Base-by-base conservation (phyloP, 2,797 vertebrate species). In the Coregonus ussuriensis region DNA sequence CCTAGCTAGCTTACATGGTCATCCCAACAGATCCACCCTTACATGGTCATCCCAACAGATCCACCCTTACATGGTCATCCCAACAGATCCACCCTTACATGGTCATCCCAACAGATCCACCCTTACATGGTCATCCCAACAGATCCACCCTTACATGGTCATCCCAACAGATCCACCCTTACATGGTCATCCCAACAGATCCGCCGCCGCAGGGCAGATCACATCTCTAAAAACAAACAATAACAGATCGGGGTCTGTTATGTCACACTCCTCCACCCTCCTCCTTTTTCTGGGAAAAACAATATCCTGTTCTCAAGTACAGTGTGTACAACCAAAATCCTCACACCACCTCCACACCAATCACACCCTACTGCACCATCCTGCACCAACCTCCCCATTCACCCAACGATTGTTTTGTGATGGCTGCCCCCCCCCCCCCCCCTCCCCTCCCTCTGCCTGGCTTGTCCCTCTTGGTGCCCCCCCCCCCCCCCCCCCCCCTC, bases 221-320 rank as follows among this genome's bases (percentile, higher is more conserved):
- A 29, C 31, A 15, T 62, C 18, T 52, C 14, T 62, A 62, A n/a
- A n/a, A 56, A 25, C 54, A 4, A 33, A 68, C 66, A 68, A 63
- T 14, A 70, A 71, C 52, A 56, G 47, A n/a, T 11, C 52, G 72
- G 66, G 33, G 56, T 76, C 56, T 54, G 70, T 75, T 80, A 11
- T 56, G 78, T 81, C 75, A 70, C 71, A 65, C 79, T 81, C 77
- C 54, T n/a, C 74, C 65, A 76, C 78, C 67, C 72, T 73, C 35
- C 74, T 29, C 35, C 41, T 47, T 15, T 66, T 9, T 37, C 14
- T n/a, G 3, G 37, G 25, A 56, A 52, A 70, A 59, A 33, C 54
- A 72, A 37, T 37, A 66, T 21, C 37, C 47, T 47, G 51, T 35
- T 66, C 13, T 6, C 6, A n/a, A 62, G 33, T 21, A 54, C 29